Evolutionary conservation across 2,888 invertebrate genomes (phyloP).

Genomic region (Noctuana brunneofusca): DNA sequence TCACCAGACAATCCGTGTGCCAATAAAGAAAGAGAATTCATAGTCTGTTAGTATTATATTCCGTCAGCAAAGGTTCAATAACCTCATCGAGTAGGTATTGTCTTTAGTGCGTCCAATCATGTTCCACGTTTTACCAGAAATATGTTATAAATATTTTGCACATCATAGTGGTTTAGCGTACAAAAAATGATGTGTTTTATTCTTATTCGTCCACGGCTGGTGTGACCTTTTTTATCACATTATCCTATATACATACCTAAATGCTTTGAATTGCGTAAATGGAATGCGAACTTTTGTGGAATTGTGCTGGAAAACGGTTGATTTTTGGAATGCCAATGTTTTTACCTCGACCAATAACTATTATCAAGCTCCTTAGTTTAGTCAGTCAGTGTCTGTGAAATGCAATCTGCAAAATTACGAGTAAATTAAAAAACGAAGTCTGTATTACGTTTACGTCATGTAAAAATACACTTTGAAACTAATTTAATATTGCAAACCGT

Average conservation of each 20-base stretch:
- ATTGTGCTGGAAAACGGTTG: neutral
- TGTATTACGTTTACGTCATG: conserved; percentile 3
- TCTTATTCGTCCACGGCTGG: neutral
- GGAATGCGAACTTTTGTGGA: neutral
- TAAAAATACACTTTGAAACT: conserved; percentile 3
- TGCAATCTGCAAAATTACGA: neutral
- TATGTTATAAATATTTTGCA: conserved; percentile 63
- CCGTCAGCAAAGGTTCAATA: conserved; percentile 51
- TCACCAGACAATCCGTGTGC: conserved; percentile 16
- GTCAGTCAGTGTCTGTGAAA: too few relatives aligned
- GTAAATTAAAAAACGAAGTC: neutral
- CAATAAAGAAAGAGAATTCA: conserved; percentile 17
- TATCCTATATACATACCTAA: neutral
- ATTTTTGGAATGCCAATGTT: neutral
- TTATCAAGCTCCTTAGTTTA: too few relatives aligned
- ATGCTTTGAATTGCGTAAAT: conserved; percentile 2
- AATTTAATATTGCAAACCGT: conserved; percentile 1
- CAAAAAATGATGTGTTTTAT: conserved; percentile 18
- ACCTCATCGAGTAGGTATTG: conserved; percentile 53
- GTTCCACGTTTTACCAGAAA: conserved; percentile 56
- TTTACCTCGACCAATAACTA: too few relatives aligned
- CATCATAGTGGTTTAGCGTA: conserved; percentile 35
- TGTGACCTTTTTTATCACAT: conserved; percentile 4
- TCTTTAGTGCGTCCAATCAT: conserved; percentile 46
- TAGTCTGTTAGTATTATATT: conserved; percentile 20